Base-by-base conservation (phyloP, 2,797 vertebrate species). In the Ptychobarbus kaznakovi region DNA sequence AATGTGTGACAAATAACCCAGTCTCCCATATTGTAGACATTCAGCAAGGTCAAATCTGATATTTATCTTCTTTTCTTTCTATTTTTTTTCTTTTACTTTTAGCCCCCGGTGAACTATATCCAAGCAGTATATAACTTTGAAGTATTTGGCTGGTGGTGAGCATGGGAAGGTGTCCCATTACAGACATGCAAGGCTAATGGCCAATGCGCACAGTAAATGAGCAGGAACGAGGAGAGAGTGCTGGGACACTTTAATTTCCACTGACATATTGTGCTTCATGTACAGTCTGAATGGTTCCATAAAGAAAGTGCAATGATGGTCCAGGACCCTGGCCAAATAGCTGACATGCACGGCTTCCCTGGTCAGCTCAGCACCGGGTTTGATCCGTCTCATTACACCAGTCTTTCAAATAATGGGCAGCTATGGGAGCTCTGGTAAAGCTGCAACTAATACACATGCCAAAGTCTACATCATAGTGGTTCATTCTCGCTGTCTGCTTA, bases 281-380 rank as follows among this genome's bases (percentile, higher is more conserved):
- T 80, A 83, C 88, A 80, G 84, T 87, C 84, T 80, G 85, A 84
- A 86, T 86, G 76, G 79, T 68, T 87, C 86, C 84, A 88, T 88
- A 89, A 91, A 90, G 82, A 89, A 82, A 78, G 82, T 73, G 51
- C 42, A 84, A 87, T 84, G 86, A 88, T 81, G 82, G 86, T 75
- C 75, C 88, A 90, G 90, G 90, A 90, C 84, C 73, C 86, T 28
- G 76, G 87, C 90, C 90, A 91, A 90, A 89, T 88, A 84, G 83
- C 81, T 86, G 87, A 84, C 85, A 89, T 38, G 82, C 86, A 81
- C 75, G 46, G 83, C 76, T 80, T 88, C 85, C 68, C 86, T 84
- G 83, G 88, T 87, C 90, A 86, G 86, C 73, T 58, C 84, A 73
- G 82, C 74, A 81, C 80, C 46, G 83, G 81, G 83, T 80, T 86